Percentiles rank a stretch among this genome's conserved stretches.
Conservation (phyloP, 2,888 invertebrate species). For the Oscheius onirici region DNA sequence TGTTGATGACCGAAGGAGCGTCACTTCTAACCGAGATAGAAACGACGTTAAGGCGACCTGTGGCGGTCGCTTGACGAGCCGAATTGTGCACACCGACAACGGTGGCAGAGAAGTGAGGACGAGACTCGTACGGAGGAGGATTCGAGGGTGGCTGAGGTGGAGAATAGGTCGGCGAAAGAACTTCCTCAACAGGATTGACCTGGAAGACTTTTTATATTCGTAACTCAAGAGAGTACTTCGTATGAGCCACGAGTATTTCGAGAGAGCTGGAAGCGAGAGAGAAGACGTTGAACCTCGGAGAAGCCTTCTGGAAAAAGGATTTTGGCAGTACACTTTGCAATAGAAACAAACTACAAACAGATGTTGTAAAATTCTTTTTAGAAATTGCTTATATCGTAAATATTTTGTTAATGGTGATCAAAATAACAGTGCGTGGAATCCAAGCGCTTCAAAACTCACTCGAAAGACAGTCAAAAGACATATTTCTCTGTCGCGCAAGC, state of each 20-base stretch:
- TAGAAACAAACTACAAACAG: no score
- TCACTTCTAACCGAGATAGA: conserved; percentile 33
- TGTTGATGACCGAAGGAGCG: conserved; percentile 21
- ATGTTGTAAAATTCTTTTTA: no score
- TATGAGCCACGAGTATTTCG: conserved; percentile 20
- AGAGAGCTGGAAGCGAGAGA: conserved; percentile 21
- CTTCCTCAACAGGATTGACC: neutral
- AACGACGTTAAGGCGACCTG: conserved; percentile 28
- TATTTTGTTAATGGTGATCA: no score
- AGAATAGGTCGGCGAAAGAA: neutral
- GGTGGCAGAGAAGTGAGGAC: conserved; percentile 16
- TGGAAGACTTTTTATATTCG: neutral
- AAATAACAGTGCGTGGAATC: no score
- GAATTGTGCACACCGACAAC: conserved; percentile 26
- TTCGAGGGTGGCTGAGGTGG: neutral
- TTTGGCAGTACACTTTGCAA: no score
- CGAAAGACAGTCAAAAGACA: no score
- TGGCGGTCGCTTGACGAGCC: conserved; percentile 13
- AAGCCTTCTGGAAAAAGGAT: conserved; percentile 19
- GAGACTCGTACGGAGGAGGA: neutral
- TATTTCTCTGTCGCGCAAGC: no score
- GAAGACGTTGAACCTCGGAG: conserved; percentile 22
- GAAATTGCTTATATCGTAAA: no score
- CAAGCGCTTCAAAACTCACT: no score
- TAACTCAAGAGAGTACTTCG: neutral